Base-by-base conservation (phyloP, 2,797 vertebrate genomes). In the Muscicapa comitata region DNA sequence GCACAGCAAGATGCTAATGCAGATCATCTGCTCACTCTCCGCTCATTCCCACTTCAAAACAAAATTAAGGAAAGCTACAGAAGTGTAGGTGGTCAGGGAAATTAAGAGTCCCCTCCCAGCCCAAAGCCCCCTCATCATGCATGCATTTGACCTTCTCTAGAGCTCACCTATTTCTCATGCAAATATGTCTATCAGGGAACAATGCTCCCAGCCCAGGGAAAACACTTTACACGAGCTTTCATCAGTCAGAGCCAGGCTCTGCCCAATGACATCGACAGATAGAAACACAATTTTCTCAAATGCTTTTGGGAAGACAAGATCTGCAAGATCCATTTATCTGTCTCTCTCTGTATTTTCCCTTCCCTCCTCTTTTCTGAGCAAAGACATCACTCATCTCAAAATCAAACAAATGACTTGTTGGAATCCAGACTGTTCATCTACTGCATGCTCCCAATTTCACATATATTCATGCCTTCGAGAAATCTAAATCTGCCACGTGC, bases 401-500 rank as follows among this genome's bases (percentile, higher is more conserved):
- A 68, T 67, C 92, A 92, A 88, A 78, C 33, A 73, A 81, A 79
- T 10, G 3, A 53, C 51, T 71, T 38, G 13, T 28, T 81, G 85
- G 74, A 88, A 87, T 71, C 59, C 48, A 70, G 47, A 28, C 58
- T 9, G 29, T 20, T 78, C 77, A 42, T 91, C 84, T 63, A 33
- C 86, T 0, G 4, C 53, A 28, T 48, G 70, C 86, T 94, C 73
- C 68, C 91, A 78, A 5, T 71, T 94, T 91, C 90, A 88, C 67
- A 72, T 94, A 42, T 58, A 55, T 58, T 76, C 19, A 0, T 92
- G 81, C 82, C 89, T 91, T 81, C 68, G 47, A 93, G 88, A 95
- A 95, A 95, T 29, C 80, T 73, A 91, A 88, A 76, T 62, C 90
- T 81, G 74, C 74, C 83, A 87, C 93, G 93, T 76, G 68, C 57